Evolutionary conservation across 2,113 vertebrate species (phyloP).

Genomic region (Urocolius indicus): DNA sequence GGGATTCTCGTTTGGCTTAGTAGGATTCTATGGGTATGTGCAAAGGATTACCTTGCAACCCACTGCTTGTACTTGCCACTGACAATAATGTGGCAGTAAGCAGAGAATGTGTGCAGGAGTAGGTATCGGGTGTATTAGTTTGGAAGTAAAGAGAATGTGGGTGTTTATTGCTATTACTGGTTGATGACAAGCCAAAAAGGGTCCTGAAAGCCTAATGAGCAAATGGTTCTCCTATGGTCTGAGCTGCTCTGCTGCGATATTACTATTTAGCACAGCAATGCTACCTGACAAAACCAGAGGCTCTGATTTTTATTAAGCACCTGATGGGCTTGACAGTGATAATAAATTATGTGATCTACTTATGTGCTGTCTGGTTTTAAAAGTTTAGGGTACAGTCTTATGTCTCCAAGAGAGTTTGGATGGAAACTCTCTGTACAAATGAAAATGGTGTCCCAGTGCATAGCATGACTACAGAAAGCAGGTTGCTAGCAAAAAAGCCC

Average conservation of each 20-base stretch:
- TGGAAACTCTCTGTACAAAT: background rate
- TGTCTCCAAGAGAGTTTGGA: background rate
- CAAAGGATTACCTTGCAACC: background rate
- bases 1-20: background rate
- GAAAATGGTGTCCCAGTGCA: background rate
- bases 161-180: background rate
- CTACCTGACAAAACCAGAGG: background rate
- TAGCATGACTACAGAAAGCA: background rate
- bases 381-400: background rate
- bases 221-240: background rate
- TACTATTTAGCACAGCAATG: background rate
- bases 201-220: background rate
- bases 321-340: background rate
- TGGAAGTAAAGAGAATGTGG: background rate
- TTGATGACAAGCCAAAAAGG: slow-evolving; percentile 4
- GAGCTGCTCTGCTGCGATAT: background rate
- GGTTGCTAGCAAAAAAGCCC: background rate
- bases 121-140: background rate
- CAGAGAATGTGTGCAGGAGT: background rate
- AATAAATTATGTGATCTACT: background rate
- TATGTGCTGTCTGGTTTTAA: background rate
- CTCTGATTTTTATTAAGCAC: background rate
- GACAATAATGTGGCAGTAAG: background rate
- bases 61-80: background rate
- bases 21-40: background rate